A percentile compares a stretch with the other conserved stretches of the same genome.
These are phyloP conservation scores for Bemisia tabaci DNA, from an alignment of 1,140 invertebrate genomes.

Conservation along the genomic window DNA sequence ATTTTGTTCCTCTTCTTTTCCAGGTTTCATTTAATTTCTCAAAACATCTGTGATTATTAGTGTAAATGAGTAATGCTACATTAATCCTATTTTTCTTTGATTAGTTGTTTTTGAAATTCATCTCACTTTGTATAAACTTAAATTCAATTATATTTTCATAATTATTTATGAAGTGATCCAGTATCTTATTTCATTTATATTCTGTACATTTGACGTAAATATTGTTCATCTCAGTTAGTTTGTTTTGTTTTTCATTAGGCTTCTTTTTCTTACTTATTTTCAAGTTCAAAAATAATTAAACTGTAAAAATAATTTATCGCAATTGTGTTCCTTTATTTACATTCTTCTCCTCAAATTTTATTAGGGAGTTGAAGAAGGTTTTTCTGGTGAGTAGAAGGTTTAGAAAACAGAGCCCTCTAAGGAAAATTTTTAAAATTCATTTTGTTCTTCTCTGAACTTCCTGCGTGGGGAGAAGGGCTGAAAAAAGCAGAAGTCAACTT, in stretches of 20 bases:
- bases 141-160: slow-evolving; percentile 1
- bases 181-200: background rate
- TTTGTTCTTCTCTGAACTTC: too few species aligned
- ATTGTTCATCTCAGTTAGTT: background rate
- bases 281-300: too few species aligned
- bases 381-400: too few species aligned
- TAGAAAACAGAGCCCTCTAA: too few species aligned
- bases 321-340: too few species aligned
- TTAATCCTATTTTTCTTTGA: background rate
- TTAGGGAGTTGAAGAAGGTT: too few species aligned
- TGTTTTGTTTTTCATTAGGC: background rate
- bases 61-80: background rate
- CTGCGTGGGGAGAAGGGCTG: too few species aligned
- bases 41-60: background rate
- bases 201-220: background rate
- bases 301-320: too few species aligned
- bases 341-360: too few species aligned
- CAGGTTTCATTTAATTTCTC: background rate
- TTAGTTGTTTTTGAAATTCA: background rate
- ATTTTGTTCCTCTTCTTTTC: background rate
- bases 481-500: too few species aligned
- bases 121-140: background rate
- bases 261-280: background rate
- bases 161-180: background rate
- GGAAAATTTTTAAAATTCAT: too few species aligned